phyloP scores from a whole-genome alignment of 1,140 invertebrate species.

The Leptestheria dahalacensis region DNA sequence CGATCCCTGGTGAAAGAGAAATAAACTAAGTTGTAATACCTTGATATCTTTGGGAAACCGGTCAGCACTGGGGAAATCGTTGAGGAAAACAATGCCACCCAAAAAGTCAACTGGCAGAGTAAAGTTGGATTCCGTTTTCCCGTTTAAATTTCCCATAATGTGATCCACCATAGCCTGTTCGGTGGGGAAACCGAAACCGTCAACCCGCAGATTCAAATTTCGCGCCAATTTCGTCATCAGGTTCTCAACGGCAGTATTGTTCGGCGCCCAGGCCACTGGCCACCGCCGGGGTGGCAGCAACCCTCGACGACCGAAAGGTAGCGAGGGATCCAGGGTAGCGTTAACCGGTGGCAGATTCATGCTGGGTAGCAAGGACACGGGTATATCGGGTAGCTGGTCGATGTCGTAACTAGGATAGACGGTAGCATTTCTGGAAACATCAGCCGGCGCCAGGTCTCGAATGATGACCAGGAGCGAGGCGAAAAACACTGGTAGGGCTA shows the following conservation, averaged over 20 bases:
- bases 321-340: not conserved
- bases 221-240: conserved; percentile 22
- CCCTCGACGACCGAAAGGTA: not conserved
- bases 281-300: conserved; percentile 13
- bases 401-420: conserved; percentile 31
- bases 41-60: conserved; percentile 21
- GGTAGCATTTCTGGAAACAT: conserved; percentile 29
- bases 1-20: not conserved
- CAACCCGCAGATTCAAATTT: conserved; percentile 16
- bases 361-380: conserved; percentile 5
- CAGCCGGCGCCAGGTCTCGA: conserved; percentile 26
- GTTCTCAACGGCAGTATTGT: conserved; percentile 18
- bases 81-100: conserved; percentile 29
- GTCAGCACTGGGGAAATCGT: conserved; percentile 17
- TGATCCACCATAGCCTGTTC: conserved; percentile 29
- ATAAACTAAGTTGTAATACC: conserved; percentile 4
- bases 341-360: conserved; percentile 2
- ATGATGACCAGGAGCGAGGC: conserved; percentile 47
- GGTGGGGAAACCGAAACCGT: conserved; percentile 25
- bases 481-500: conserved; percentile 51
- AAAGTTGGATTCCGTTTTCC: conserved; percentile 18
- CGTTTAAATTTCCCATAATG: conserved; percentile 20
- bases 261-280: conserved; percentile 24
- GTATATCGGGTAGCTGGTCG: conserved; percentile 20
- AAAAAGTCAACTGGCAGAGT: conserved; percentile 23